phyloP scores from a whole-genome alignment of 2,797 vertebrate genomes.

The Pagetopsis macropterus region DNA sequence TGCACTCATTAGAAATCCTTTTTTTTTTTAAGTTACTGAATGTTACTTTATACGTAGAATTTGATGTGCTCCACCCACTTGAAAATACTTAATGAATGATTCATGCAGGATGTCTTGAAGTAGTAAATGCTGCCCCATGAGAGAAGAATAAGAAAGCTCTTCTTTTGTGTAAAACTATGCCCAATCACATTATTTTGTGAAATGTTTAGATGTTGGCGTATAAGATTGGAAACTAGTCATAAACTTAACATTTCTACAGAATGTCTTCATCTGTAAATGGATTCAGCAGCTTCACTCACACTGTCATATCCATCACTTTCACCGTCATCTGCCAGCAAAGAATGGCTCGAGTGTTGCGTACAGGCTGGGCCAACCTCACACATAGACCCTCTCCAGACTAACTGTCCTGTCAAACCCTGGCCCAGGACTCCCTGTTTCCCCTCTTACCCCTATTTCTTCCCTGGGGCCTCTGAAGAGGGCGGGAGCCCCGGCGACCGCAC shows the following conservation, averaged over 20 bases:
- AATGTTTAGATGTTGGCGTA: conserved; percentile 32
- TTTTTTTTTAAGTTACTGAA: not conserved
- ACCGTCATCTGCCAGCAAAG: conserved; percentile 46
- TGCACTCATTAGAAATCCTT: not conserved
- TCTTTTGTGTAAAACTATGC: conserved; percentile 24
- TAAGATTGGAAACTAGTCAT: conserved; percentile 47
- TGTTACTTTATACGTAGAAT: not conserved
- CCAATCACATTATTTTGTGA: conserved; percentile 32
- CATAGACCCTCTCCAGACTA: conserved; percentile 23
- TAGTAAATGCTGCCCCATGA: conserved; percentile 3
- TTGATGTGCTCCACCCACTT: conserved; percentile 17
- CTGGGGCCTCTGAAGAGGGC: conserved; percentile 79
- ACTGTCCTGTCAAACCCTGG: conserved; percentile 52
- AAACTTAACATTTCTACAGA: conserved; percentile 32
- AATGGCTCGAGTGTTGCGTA: conserved; percentile 9
- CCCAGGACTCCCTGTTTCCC: conserved; percentile 67
- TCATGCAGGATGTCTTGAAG: conserved; percentile 11
- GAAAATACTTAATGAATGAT: conserved; percentile 34
- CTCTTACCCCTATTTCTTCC: conserved; percentile 71
- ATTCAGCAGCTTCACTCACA: conserved; percentile 63
- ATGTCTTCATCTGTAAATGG: conserved; percentile 54
- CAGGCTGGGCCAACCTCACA: conserved; percentile 26
- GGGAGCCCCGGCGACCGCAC: conserved; percentile 80
- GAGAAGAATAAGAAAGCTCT: conserved; percentile 16
- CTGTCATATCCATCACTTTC: conserved; percentile 67